phyloP scores from a whole-genome alignment of 2,113 vertebrate species.

The Laticauda laticaudata region DNA sequence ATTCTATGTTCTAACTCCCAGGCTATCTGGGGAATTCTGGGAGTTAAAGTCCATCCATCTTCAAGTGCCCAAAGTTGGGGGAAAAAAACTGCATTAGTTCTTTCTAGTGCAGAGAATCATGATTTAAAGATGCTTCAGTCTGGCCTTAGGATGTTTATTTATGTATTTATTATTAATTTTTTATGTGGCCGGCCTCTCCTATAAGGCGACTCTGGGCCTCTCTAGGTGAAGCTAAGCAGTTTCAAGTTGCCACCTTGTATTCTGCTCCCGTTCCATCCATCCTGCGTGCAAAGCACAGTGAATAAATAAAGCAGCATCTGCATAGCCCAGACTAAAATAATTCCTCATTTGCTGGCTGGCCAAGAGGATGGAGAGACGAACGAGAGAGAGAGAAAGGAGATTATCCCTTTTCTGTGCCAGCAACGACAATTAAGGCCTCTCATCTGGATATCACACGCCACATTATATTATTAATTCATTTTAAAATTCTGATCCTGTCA shows the following conservation, averaged over 20 bases:
- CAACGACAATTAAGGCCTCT: constrained; percentile 26
- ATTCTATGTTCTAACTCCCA: too few relatives aligned
- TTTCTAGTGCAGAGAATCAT: background rate
- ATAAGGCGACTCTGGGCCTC: too few relatives aligned
- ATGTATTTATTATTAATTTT: too few relatives aligned
- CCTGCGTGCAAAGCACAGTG: background rate
- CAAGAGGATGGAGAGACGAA: background rate
- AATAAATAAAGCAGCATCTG: constrained; percentile 38
- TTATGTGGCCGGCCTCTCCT: too few relatives aligned
- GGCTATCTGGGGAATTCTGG: too few relatives aligned
- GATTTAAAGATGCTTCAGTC: background rate
- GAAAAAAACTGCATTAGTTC: too few relatives aligned
- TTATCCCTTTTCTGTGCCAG: background rate
- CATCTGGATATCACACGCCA: constrained; percentile 30
- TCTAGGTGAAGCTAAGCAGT: background rate
- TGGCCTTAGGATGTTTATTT: background rate
- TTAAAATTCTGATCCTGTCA: constrained; percentile 41
- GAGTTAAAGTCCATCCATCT: too few relatives aligned
- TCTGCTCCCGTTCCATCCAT: background rate
- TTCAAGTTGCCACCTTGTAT: background rate
- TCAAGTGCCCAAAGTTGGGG: too few relatives aligned
- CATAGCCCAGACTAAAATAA: constrained; percentile 44
- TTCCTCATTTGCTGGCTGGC: constrained; percentile 16
- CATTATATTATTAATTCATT: constrained; percentile 47
- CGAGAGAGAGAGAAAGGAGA: background rate